Evolutionary conservation across 2,888 invertebrate species (phyloP).

Genomic region (Copidosoma aretas): DNA sequence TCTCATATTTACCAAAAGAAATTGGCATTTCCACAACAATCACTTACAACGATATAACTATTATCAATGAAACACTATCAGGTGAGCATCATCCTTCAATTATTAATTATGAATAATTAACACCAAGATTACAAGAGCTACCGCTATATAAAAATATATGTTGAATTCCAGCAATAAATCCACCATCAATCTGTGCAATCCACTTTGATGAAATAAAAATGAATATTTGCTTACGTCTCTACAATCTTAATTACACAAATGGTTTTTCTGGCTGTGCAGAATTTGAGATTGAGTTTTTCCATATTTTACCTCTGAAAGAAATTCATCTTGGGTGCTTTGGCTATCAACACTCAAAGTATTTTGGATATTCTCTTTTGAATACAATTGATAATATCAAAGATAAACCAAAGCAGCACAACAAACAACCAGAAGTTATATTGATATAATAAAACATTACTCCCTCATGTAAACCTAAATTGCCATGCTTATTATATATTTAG

Average conservation of each 20-base stretch:
- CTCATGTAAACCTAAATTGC: too few species aligned
- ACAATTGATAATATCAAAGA: constrained; percentile 3
- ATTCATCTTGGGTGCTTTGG: constrained; percentile 53
- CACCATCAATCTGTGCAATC: constrained; percentile 55
- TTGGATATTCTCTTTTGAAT: not conserved
- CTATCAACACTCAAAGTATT: too few species aligned
- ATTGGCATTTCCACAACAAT: constrained; percentile 52
- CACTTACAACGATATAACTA: constrained; percentile 46
- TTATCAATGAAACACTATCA: constrained; percentile 55
- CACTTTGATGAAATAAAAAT: constrained; percentile 47
- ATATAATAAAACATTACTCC: too few species aligned
- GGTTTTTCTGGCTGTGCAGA: constrained; percentile 50
- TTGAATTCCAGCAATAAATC: constrained; percentile 50
- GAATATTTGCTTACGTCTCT: constrained; percentile 50
- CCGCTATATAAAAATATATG: constrained; percentile 16
- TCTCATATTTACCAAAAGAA: constrained; percentile 51
- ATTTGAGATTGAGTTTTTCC: constrained; percentile 35
- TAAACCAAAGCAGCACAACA: constrained; percentile 9
- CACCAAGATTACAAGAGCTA: not conserved
- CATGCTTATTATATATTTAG: too few species aligned
- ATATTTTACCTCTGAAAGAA: constrained; percentile 67
- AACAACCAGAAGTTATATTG: constrained; percentile 16
- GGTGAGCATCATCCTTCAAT: constrained; percentile 44
- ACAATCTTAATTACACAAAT: constrained; percentile 46
- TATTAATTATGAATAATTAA: not conserved